Evolutionary conservation across 37 sponge, comb jelly and placozoan genomes (phyloP).

Genomic region (Haliclona indistincta): DNA sequence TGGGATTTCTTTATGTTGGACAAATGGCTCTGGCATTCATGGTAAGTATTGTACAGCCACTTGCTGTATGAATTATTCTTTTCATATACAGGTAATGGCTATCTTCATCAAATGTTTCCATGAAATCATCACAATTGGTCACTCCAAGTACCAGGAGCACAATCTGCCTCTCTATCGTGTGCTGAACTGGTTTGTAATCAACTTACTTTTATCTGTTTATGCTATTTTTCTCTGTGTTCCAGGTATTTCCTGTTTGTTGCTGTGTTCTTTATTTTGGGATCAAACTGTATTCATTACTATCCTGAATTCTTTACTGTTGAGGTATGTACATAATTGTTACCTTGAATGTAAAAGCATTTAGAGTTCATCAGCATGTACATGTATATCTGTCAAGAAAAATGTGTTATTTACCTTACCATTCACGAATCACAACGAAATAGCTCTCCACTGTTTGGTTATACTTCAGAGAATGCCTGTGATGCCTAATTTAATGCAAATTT

Average conservation of each 20-base stretch:
- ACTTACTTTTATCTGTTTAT: background rate
- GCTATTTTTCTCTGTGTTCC: background rate
- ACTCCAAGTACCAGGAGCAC: conserved; percentile 87
- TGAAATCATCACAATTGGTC: conserved; percentile 92
- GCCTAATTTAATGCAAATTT: too few relatives aligned
- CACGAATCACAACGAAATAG: too few relatives aligned
- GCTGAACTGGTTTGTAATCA: conserved; percentile 80
- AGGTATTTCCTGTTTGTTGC: conserved; percentile 83
- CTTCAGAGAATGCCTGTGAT: too few relatives aligned
- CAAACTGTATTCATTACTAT: conserved; percentile 72
- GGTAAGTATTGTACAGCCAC: conserved; percentile 39
- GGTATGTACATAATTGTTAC: background rate
- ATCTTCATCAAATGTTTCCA: conserved; percentile 89
- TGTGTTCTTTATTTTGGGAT: conserved; percentile 80
- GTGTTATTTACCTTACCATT: too few relatives aligned
- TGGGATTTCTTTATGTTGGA: conserved; percentile 70
- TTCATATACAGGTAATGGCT: conserved; percentile 37
- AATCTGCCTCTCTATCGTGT: conserved; percentile 85
- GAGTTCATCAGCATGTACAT: background rate
- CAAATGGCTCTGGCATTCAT: conserved; percentile 74
- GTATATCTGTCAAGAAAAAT: too few relatives aligned
- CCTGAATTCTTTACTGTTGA: conserved; percentile 37
- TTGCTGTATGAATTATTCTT: background rate
- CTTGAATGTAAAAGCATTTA: background rate
- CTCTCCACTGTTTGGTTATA: too few relatives aligned